phyloP scores from a whole-genome alignment of 2,888 invertebrate species.

The Gymnoscelis rufifasciata region DNA sequence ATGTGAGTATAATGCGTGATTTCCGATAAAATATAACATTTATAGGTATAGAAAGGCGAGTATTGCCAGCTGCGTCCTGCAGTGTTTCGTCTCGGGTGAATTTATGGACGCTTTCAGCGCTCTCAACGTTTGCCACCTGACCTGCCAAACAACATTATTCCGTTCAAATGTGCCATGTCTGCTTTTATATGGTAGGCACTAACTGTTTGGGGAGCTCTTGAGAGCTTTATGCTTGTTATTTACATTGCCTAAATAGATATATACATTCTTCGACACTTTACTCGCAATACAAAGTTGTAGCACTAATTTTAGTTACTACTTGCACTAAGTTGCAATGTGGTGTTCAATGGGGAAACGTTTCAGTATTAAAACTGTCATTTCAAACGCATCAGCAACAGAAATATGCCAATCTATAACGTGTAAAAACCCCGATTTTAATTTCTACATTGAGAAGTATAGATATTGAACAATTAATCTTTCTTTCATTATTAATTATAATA shows the following conservation, averaged over 20 bases:
- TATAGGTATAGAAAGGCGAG: constrained; percentile 15
- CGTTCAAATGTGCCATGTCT: constrained; percentile 63
- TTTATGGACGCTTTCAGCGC: constrained; percentile 75
- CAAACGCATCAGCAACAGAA: no score
- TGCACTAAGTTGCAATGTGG: background rate
- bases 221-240: constrained; percentile 27
- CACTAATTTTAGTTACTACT: background rate
- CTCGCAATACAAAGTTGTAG: background rate
- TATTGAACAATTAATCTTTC: no score
- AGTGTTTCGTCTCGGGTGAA: constrained; percentile 60
- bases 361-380: no score
- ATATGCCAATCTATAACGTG: no score
- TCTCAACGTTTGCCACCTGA: constrained; percentile 75
- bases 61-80: constrained; percentile 65
- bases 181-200: constrained; percentile 59
- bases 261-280: constrained; percentile 7
- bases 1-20: constrained; percentile 14
- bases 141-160: constrained; percentile 65
- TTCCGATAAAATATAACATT: constrained; percentile 7
- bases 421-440: no score
- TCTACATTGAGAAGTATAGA: no score
- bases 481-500: constrained; percentile 49
- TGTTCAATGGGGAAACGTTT: no score
- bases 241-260: constrained; percentile 15
- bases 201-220: constrained; percentile 33